Conservation (phyloP, 2,888 invertebrate species). For the Panorpa germanica region DNA sequence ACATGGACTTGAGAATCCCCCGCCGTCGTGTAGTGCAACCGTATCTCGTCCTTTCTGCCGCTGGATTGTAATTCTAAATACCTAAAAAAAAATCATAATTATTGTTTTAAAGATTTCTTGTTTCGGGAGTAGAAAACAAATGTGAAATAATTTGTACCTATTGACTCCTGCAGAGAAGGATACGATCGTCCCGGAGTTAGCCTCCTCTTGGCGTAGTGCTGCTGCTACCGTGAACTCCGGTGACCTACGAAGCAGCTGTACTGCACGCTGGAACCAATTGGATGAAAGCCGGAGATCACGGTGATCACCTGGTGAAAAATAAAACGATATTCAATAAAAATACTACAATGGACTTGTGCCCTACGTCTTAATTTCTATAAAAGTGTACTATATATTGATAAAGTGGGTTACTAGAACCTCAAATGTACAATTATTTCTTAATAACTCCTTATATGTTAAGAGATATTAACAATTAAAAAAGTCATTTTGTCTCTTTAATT, state of each 20-base stretch:
- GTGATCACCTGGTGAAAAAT: conserved; percentile 58
- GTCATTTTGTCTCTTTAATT: too few species aligned
- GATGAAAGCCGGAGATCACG: conserved; percentile 54
- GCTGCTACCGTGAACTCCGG: conserved; percentile 69
- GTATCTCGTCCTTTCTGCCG: conserved; percentile 70
- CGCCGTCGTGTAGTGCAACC: conserved; percentile 60
- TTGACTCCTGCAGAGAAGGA: conserved; percentile 66
- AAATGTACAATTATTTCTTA: too few species aligned
- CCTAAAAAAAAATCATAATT: conserved; percentile 29
- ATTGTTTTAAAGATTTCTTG: conserved; percentile 12
- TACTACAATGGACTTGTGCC: neutral
- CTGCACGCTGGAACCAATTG: conserved; percentile 43
- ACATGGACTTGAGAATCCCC: conserved; percentile 45
- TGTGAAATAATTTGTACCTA: conserved; percentile 28
- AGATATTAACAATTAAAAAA: too few species aligned
- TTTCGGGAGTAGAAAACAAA: conserved; percentile 4
- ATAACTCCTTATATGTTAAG: too few species aligned
- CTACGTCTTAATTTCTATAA: too few species aligned
- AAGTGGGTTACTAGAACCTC: too few species aligned
- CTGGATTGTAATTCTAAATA: conserved; percentile 84
- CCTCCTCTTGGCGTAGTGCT: conserved; percentile 55
- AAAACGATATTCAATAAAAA: conserved; percentile 11
- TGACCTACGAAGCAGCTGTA: conserved; percentile 45
- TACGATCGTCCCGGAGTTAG: conserved; percentile 66
- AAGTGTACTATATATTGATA: too few species aligned